These are phyloP conservation scores for Danio aesculapii DNA, from an alignment of 2,797 vertebrate species.

Conservation along the genomic window DNA sequence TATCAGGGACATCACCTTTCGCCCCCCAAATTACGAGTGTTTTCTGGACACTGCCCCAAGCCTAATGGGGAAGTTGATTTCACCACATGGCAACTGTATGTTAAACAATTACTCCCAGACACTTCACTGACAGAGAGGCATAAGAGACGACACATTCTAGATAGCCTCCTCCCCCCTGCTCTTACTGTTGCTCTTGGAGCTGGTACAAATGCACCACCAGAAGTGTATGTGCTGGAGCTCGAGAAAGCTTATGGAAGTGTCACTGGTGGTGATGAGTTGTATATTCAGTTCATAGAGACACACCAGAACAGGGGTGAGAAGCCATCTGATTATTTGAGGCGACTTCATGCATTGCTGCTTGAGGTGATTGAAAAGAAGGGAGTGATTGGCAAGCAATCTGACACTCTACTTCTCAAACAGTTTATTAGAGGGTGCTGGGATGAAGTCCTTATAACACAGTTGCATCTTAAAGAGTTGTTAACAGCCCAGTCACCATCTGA, in stretches of 20 bases:
- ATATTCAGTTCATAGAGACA: constrained; percentile 51
- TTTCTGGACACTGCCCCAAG: constrained; percentile 44
- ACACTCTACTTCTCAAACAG: constrained; percentile 1
- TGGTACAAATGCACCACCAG: constrained; percentile 31
- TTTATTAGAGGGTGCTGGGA: constrained; percentile 18
- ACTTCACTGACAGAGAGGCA: constrained; percentile 3
- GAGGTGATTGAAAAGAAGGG: constrained; percentile 7
- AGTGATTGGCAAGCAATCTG: background rate
- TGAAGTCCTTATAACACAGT: constrained; percentile 3
- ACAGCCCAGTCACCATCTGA: background rate
- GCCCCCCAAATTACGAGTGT: constrained; percentile 5
- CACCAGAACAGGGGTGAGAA: constrained; percentile 48
- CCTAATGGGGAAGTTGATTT: constrained; percentile 40
- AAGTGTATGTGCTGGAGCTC: constrained; percentile 17
- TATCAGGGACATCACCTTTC: background rate
- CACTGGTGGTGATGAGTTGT: constrained; percentile 38
- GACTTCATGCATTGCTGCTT: background rate
- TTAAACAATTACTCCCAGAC: constrained; percentile 24
- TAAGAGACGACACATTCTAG: constrained; percentile 27
- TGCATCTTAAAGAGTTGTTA: background rate
- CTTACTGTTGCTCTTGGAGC: constrained; percentile 28
- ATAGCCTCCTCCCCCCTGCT: constrained; percentile 44
- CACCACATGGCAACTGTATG: constrained; percentile 16
- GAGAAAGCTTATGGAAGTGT: constrained; percentile 56
- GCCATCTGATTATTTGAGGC: constrained; percentile 3